Evolutionary conservation across 2,113 vertebrate genomes (phyloP).

Genomic region (Zosterops lateralis): DNA sequence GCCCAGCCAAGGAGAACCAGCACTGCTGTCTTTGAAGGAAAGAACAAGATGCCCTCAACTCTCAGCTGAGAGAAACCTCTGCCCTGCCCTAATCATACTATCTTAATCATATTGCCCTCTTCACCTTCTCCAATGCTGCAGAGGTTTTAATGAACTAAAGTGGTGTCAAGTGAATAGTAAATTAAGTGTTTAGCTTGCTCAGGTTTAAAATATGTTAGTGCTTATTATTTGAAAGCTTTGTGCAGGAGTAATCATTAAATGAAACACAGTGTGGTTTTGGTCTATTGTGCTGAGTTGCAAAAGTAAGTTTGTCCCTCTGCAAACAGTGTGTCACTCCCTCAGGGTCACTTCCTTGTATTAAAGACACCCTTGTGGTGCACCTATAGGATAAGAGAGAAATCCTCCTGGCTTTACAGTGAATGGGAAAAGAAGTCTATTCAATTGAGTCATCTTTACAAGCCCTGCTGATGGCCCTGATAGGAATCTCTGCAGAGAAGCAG

Average conservation of each 20-base stretch:
- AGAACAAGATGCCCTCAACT: neutral
- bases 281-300: neutral
- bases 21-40: neutral
- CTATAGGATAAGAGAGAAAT: neutral
- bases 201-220: constrained; percentile 11
- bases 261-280: neutral
- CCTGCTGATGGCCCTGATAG: neutral
- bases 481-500: neutral
- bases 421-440: neutral
- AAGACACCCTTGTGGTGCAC: neutral
- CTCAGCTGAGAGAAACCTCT: neutral
- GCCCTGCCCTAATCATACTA: neutral
- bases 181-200: constrained; percentile 27
- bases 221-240: constrained; percentile 19
- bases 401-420: neutral
- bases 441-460: neutral
- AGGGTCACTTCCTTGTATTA: neutral
- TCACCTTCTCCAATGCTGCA: neutral
- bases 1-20: neutral
- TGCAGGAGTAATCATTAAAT: neutral
- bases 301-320: neutral
- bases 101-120: neutral
- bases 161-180: neutral
- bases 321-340: neutral
- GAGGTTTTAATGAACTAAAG: constrained; percentile 6